Base-by-base conservation (phyloP, 1,140 invertebrate species). In the Platorchestia sp. region DNA sequence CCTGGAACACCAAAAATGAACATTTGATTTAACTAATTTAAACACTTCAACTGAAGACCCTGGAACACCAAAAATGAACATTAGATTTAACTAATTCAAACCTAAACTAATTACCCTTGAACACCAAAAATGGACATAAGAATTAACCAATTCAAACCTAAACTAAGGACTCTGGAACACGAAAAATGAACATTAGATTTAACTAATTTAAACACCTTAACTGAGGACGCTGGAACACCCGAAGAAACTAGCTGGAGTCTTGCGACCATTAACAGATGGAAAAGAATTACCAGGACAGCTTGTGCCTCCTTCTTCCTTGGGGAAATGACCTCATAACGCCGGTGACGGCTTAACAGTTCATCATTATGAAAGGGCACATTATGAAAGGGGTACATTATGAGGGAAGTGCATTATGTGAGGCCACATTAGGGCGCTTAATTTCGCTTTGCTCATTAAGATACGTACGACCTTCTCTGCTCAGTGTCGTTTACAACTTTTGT, bases 331-430 rank as follows among this genome's bases (percentile, higher is more conserved):
- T 89, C 87, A 89, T 89, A 89, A 89, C n/a, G 87, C 36, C 41
- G 87, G 87, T 89, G 87, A 89, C 87, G 87, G 87, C 42, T 89
- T 89, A 42, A n/a, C 27, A 89, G 87, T 89, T 89, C n/a, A 89
- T 44, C 87, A 44, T 89, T 42, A 89, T 89, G 87, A 89, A 41
- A 36, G 43, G 59, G 3, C 36, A 27, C 59, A 19, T 10, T 75
- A 75, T 75, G 59, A 75, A 36, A 1, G 59, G 59, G 7, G 59
- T 27, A 75, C 59, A 75, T 75, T 75, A 75, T 75, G 59, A 75
- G 10, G 47, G 47, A n/a, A 19, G 47, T 51, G 47, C 47, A 51
- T 51, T 51, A 51, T 10, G 47, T 10, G 47, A 19, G 41, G 43
- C 27, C 87, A 42, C 87, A 89, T 89, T 89, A 89, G 87, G 3